phyloP scores from a whole-genome alignment of 2,888 invertebrate genomes.

The Acleris cristana region DNA sequence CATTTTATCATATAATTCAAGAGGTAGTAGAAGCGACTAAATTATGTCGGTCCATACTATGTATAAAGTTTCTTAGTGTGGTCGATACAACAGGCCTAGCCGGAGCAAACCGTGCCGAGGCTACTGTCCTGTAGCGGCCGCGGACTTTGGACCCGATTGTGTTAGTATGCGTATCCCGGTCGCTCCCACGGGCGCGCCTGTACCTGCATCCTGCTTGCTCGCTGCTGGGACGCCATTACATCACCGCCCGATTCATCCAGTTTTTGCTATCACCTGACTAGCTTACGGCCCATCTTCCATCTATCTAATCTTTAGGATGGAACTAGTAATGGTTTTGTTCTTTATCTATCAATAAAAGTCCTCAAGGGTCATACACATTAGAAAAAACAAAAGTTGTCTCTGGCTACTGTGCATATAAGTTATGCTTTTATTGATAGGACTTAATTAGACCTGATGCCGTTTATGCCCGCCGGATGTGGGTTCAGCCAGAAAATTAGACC shows the following conservation, averaged over 20 bases:
- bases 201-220: slow-evolving; percentile 50
- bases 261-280: slow-evolving; percentile 58
- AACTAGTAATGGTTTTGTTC: no score
- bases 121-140: slow-evolving; percentile 65
- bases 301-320: slow-evolving; percentile 6
- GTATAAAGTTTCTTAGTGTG: not conserved
- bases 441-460: no score
- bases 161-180: slow-evolving; percentile 71
- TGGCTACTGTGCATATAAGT: no score
- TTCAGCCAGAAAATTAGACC: no score
- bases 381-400: no score
- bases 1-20: not conserved
- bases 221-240: slow-evolving; percentile 55
- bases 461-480: no score
- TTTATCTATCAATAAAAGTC: no score
- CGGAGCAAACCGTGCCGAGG: slow-evolving; percentile 51
- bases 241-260: slow-evolving; percentile 67
- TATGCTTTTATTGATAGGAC: no score
- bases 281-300: slow-evolving; percentile 33
- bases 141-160: slow-evolving; percentile 77
- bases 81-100: slow-evolving; percentile 39
- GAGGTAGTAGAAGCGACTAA: not conserved
- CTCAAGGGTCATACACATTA: no score
- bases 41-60: not conserved
- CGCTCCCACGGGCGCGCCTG: slow-evolving; percentile 49